These are phyloP conservation scores for Prosapia bicincta DNA, from an alignment of 2,888 invertebrate species.

Conservation along the genomic window DNA sequence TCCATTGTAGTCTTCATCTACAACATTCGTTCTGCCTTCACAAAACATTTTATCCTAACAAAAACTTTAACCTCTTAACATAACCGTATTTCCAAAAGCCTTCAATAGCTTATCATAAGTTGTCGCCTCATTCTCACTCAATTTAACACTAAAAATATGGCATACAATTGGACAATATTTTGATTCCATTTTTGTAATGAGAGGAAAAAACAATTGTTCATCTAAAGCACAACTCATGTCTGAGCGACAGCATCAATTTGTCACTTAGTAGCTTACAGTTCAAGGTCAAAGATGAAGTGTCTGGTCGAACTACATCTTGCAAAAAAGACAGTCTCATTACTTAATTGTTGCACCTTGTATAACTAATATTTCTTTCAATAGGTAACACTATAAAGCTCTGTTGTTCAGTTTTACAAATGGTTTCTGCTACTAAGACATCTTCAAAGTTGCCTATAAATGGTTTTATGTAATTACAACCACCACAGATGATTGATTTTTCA, in stretches of 20 bases:
- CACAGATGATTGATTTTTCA: too few relatives aligned
- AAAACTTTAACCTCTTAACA: slow-evolving; percentile 7
- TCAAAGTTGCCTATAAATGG: too few relatives aligned
- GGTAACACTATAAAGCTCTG: too few relatives aligned
- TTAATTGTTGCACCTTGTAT: too few relatives aligned
- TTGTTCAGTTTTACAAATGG: too few relatives aligned
- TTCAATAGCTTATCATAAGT: too few relatives aligned
- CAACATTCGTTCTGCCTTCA: not conserved
- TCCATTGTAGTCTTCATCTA: not conserved
- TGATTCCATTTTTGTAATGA: not conserved
- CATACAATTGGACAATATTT: slow-evolving; percentile 6
- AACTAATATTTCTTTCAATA: too few relatives aligned
- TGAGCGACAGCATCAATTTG: not conserved
- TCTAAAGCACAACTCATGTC: slow-evolving; percentile 4
- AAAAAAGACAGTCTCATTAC: too few relatives aligned
- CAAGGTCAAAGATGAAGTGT: not conserved
- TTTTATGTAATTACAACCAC: too few relatives aligned
- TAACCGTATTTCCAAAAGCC: not conserved
- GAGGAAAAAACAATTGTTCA: not conserved
- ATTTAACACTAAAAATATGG: not conserved
- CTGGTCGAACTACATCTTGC: too few relatives aligned
- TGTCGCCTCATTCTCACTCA: not conserved
- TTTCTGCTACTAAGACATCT: too few relatives aligned
- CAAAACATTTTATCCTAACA: slow-evolving; percentile 4
- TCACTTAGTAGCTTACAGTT: not conserved